A percentile compares a stretch with the other conserved stretches of the same genome.
Evolutionary conservation across 2,113 vertebrate genomes (phyloP).

Genomic region (Mesoclemmys tuberculata): DNA sequence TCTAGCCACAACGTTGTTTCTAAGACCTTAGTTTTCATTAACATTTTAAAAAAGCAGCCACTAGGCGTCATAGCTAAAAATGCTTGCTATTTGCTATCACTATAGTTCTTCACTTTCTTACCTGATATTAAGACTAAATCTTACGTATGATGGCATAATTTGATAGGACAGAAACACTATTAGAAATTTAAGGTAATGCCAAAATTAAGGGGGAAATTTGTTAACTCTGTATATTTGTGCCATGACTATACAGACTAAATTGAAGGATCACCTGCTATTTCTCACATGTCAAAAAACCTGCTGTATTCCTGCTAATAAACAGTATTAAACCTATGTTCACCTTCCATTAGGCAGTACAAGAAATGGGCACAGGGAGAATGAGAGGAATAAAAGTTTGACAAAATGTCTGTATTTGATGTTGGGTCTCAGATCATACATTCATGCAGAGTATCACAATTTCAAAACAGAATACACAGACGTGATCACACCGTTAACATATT

Average conservation of each 20-base stretch:
- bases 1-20: neutral
- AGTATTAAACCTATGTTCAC: neutral
- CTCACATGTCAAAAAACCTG: neutral
- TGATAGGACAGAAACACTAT: neutral
- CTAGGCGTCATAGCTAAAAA: neutral
- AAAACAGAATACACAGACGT: neutral
- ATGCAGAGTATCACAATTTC: neutral
- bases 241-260: neutral
- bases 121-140: neutral
- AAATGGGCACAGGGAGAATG: neutral
- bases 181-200: neutral
- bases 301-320: neutral
- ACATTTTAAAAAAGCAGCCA: neutral
- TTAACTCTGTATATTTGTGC: neutral
- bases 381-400: too few relatives aligned
- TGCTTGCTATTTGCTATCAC: neutral
- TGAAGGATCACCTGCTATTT: neutral
- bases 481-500: neutral
- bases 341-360: neutral
- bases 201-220: neutral
- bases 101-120: neutral
- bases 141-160: neutral
- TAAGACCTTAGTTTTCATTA: neutral
- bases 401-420: too few relatives aligned
- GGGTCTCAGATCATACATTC: too few relatives aligned